Conservation (phyloP, 1,140 invertebrate species). For the Chironomus striatipennis region DNA sequence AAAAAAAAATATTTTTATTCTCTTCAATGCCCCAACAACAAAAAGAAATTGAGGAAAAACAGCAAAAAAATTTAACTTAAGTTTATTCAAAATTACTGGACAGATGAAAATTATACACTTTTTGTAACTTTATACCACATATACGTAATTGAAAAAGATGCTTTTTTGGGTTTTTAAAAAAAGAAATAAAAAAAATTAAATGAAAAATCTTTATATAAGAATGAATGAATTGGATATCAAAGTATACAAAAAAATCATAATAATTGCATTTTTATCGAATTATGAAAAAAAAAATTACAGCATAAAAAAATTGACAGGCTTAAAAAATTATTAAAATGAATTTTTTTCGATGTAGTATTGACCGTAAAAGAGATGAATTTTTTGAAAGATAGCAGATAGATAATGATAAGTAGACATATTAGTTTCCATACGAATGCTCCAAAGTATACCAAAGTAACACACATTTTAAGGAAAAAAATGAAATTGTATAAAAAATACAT, state of each 20-base stretch:
- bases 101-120: too few species aligned
- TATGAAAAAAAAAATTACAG: conserved; percentile 6
- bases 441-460: conserved; percentile 22
- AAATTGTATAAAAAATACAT: not conserved
- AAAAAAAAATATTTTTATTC: conserved; percentile 19
- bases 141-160: not conserved
- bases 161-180: not conserved
- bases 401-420: conserved; percentile 3
- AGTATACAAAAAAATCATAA: conserved; percentile 20
- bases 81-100: too few species aligned
- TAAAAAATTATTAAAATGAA: conserved; percentile 14
- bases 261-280: not conserved
- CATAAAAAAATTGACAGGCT: not conserved
- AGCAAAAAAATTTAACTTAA: too few species aligned
- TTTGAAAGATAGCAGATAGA: not conserved
- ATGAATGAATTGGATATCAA: conserved; percentile 24
- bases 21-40: not conserved
- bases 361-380: not conserved
- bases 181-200: not conserved
- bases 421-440: conserved; percentile 10
- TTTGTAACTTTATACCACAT: not conserved
- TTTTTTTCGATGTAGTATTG: conserved; percentile 18
- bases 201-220: not conserved
- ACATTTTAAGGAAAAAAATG: not conserved
- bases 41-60: not conserved